Evolutionary conservation across 2,888 invertebrate genomes (phyloP).

Genomic region (Drosophila picticornis): DNA sequence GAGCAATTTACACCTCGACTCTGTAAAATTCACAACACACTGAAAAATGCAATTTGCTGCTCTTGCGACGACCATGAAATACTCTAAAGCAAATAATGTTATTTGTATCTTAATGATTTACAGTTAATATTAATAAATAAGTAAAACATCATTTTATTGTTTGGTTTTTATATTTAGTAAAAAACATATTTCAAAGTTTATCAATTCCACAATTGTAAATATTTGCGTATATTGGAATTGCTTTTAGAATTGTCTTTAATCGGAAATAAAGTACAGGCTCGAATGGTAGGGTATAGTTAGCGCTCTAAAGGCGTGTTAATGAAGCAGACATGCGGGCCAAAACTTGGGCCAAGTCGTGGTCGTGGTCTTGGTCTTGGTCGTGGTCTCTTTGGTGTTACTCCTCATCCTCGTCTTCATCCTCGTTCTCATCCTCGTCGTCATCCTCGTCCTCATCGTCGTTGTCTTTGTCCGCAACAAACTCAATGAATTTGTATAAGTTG

Average conservation of each 20-base stretch:
- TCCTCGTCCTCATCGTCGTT: not conserved
- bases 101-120: not conserved
- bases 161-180: no score
- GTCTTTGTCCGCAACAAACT: no score
- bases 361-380: constrained; percentile 24
- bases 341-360: constrained; percentile 49
- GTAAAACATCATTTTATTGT: no score
- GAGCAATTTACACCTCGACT: constrained; percentile 75
- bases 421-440: not conserved
- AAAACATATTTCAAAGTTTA: no score
- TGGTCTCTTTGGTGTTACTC: constrained; percentile 12
- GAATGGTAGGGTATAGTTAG: constrained; percentile 33
- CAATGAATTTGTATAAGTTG: constrained; percentile 79
- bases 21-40: constrained; percentile 58
- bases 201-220: no score
- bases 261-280: no score
- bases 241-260: no score
- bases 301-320: constrained; percentile 74
- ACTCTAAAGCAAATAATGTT: constrained; percentile 18
- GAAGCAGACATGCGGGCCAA: constrained; percentile 74
- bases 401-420: constrained; percentile 2
- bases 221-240: no score
- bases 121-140: not conserved
- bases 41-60: constrained; percentile 17
- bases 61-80: constrained; percentile 35